Percentiles rank a stretch among this genome's conserved stretches.
Conservation (phyloP, 2,113 vertebrate genomes). For the Forbesichthys agassizii region DNA sequence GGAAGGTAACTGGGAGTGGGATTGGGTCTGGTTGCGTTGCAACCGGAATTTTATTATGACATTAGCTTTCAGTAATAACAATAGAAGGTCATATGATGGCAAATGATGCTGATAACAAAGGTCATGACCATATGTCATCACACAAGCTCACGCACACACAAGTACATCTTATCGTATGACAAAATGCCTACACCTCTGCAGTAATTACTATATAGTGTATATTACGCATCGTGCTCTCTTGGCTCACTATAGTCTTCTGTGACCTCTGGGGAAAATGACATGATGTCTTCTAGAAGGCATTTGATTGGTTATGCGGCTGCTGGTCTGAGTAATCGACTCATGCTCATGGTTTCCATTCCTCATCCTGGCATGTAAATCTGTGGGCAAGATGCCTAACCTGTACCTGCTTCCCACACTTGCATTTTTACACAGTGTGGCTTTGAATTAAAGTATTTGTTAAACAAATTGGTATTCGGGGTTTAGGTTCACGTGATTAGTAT, state of each 20-base stretch:
- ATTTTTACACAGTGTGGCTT: no score
- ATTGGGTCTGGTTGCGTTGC: no score
- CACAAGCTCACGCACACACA: neutral
- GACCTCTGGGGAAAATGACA: conserved; percentile 27
- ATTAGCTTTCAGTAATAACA: conserved; percentile 15
- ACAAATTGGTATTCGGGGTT: no score
- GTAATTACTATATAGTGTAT: neutral
- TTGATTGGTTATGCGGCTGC: neutral
- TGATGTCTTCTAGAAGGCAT: conserved; percentile 7
- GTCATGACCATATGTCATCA: no score
- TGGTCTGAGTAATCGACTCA: neutral
- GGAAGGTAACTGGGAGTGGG: no score
- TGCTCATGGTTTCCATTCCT: neutral
- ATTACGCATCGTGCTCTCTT: neutral
- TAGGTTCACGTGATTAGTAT: no score
- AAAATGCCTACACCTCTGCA: conserved; percentile 8
- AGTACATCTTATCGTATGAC: neutral
- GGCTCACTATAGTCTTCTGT: neutral
- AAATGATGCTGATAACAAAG: no score
- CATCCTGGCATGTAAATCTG: neutral
- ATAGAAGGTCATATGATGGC: conserved; percentile 4
- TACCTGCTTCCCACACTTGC: no score
- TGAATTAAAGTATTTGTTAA: no score
- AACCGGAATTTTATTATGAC: neutral
- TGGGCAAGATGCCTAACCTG: neutral